These are phyloP conservation scores for Tachycineta bicolor DNA, from an alignment of 2,113 vertebrate genomes.

Conservation along the genomic window DNA sequence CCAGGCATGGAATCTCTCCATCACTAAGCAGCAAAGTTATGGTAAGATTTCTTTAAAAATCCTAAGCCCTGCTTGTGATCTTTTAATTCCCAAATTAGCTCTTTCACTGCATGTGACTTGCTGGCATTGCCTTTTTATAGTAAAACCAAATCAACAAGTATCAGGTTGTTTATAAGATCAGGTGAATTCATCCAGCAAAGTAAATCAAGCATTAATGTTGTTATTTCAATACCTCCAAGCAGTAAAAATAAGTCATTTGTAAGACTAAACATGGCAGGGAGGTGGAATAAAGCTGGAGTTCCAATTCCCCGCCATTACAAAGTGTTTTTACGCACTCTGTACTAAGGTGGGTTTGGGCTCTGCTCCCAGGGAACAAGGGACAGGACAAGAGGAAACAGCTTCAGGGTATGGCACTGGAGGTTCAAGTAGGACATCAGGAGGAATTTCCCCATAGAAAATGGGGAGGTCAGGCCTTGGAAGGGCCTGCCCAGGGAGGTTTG, in stretches of 20 bases:
- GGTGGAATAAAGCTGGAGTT: background rate
- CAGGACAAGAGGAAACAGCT: accelerated
- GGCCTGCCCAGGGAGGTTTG: background rate
- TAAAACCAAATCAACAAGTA: background rate
- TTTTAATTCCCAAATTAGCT: background rate
- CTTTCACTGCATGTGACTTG: background rate
- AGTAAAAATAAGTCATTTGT: background rate
- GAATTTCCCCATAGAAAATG: background rate
- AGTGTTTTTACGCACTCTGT: background rate
- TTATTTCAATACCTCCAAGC: background rate
- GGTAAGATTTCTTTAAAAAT: background rate
- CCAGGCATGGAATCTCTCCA: background rate
- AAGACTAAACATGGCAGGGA: background rate
- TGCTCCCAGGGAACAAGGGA: background rate
- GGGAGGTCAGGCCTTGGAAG: background rate
- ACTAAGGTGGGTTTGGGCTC: background rate
- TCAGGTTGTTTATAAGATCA: background rate
- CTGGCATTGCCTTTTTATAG: background rate
- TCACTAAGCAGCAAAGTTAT: background rate
- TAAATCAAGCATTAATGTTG: background rate
- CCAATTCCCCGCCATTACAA: background rate
- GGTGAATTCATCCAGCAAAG: background rate
- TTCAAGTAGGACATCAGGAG: background rate
- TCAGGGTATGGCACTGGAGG: background rate
- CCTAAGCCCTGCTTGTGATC: background rate